A percentile compares a stretch with the other conserved stretches of the same genome.
Conservation (phyloP, 2,797 vertebrate genomes). For the Rachycentron canadum region DNA sequence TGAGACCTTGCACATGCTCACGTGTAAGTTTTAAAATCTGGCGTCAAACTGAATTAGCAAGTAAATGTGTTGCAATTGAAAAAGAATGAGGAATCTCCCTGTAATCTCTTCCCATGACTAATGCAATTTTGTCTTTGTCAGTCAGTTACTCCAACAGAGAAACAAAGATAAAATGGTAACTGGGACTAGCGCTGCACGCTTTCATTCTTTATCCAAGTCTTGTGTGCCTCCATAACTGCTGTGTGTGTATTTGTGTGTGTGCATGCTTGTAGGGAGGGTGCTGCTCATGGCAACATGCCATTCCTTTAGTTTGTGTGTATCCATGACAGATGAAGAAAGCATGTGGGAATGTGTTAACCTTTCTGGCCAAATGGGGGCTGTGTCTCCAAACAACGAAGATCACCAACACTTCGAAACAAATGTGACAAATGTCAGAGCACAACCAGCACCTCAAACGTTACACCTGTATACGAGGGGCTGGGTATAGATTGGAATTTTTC, state of each 20-base stretch:
- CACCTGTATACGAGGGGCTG: not conserved
- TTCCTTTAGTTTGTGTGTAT: slow-evolving; percentile 42
- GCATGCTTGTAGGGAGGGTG: not conserved
- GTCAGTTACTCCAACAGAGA: slow-evolving; percentile 13
- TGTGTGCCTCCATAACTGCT: not conserved
- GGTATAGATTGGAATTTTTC: not conserved
- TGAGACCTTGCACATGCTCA: not conserved
- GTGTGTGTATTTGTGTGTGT: slow-evolving; percentile 25
- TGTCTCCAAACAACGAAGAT: slow-evolving; percentile 31
- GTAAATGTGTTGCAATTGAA: slow-evolving; percentile 32
- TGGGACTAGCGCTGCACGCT: not conserved
- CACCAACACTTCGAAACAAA: not conserved
- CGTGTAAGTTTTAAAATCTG: slow-evolving; percentile 17
- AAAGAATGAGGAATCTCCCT: slow-evolving; percentile 12
- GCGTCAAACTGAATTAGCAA: slow-evolving; percentile 33
- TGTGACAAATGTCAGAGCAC: not conserved
- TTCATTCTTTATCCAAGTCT: slow-evolving; percentile 16
- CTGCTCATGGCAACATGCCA: slow-evolving; percentile 51
- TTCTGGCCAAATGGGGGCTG: slow-evolving; percentile 49
- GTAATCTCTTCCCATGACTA: slow-evolving; percentile 34
- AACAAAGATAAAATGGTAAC: slow-evolving; percentile 25
- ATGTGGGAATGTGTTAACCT: slow-evolving; percentile 74
- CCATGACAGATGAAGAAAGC: slow-evolving; percentile 65
- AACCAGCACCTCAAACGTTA: not conserved
- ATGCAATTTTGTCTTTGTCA: slow-evolving; percentile 35